Conservation (phyloP, 2,113 vertebrate genomes). For the Burhinus oedicnemus region DNA sequence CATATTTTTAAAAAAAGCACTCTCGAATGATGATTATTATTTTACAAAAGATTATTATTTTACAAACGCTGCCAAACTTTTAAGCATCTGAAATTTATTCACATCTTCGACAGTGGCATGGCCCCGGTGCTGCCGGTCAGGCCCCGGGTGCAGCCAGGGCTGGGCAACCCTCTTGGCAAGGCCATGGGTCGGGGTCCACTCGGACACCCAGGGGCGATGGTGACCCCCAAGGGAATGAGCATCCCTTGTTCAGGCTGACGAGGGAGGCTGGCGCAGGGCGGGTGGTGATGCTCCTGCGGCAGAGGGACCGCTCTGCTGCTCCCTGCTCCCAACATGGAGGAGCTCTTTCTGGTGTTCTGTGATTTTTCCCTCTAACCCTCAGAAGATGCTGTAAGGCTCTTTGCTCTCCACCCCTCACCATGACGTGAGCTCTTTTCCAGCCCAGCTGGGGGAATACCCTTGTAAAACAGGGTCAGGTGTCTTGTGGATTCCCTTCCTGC, state of each 20-base stretch:
- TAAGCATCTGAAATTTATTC: not conserved
- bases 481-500: not conserved
- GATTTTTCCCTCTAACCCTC: not conserved
- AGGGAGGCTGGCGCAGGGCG: not conserved
- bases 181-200: not conserved
- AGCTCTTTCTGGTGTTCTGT: accelerated
- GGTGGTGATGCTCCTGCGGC: not conserved
- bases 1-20: accelerated
- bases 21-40: not conserved
- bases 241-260: accelerated
- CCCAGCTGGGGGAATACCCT: not conserved
- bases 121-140: accelerated
- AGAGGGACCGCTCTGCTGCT: not conserved
- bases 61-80: accelerated
- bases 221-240: not conserved
- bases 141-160: not conserved
- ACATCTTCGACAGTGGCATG: accelerated
- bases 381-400: not conserved
- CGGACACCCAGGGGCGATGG: accelerated
- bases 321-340: accelerated
- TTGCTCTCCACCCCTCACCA: not conserved
- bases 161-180: accelerated
- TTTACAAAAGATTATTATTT: not conserved
- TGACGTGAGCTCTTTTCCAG: not conserved
- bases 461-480: not conserved